phyloP scores from a whole-genome alignment of 2,888 invertebrate species.

The Catonia carolina region DNA sequence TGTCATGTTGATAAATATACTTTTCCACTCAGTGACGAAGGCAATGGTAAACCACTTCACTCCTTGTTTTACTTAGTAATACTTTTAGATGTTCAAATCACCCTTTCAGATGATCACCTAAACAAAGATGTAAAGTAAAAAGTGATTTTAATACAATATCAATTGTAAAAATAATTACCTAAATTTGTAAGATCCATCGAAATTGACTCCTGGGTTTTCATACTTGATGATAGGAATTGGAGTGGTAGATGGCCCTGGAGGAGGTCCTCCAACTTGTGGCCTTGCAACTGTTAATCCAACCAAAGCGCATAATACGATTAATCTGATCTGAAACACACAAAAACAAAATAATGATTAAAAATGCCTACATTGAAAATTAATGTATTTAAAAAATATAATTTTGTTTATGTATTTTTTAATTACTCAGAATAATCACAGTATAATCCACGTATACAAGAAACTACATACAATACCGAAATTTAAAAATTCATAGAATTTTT shows the following conservation, averaged over 20 bases:
- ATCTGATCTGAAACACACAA: conserved; percentile 21
- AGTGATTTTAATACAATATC: no score
- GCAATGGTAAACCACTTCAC: no score
- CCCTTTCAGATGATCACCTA: no score
- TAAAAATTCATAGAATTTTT: no score
- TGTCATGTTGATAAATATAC: no score
- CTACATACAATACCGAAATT: no score
- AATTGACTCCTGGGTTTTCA: conserved; percentile 56
- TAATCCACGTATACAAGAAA: no score
- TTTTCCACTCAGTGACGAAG: no score
- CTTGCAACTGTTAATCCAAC: conserved; percentile 23
- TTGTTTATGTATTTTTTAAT: background rate
- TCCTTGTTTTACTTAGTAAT: no score
- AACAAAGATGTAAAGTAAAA: no score
- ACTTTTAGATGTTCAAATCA: no score
- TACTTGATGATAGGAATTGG: conserved; percentile 54
- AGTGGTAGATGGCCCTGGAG: conserved; percentile 39
- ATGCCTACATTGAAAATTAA: background rate
- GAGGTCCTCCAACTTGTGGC: conserved; percentile 27
- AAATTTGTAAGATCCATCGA: conserved; percentile 58
- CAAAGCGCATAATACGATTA: conserved; percentile 28
- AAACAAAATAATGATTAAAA: no score
- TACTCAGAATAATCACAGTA: background rate
- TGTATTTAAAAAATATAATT: background rate
- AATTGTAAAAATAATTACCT: conserved; percentile 35